A percentile compares a stretch with the other conserved stretches of the same genome.
phyloP scores from a whole-genome alignment of 1,140 invertebrate species.

The Babylonia areolata region DNA sequence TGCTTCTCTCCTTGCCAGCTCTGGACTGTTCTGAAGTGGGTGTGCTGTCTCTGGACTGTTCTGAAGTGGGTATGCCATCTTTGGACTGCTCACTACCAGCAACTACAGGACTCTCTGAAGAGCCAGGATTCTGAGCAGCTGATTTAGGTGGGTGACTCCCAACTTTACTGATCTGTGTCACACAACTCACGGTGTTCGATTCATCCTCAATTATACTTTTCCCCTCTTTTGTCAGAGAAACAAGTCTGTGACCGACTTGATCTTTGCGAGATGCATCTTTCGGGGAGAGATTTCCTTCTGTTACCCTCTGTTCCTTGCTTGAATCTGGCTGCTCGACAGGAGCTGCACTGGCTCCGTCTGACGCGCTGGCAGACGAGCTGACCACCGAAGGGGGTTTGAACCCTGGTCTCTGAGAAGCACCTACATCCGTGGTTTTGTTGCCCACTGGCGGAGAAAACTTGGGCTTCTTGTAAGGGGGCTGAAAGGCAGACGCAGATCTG shows the following conservation, averaged over 20 bases:
- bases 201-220: background rate
- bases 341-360: background rate
- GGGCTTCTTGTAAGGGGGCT: conserved; percentile 46
- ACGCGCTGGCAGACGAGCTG: background rate
- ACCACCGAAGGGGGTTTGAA: background rate
- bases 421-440: background rate
- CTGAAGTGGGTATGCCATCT: too few species aligned
- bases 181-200: background rate
- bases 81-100: too few species aligned
- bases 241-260: too few species aligned
- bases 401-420: background rate
- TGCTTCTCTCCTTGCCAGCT: background rate
- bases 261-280: background rate
- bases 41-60: too few species aligned
- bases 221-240: too few species aligned
- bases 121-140: background rate
- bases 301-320: background rate
- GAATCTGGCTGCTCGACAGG: background rate
- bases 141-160: background rate
- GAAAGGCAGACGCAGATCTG: background rate
- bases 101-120: background rate
- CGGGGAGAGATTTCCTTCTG: background rate
- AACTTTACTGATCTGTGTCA: background rate
- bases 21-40: too few species aligned
- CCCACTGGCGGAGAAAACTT: conserved; percentile 17